phyloP scores from a whole-genome alignment of 1,140 invertebrate species.

The Stegodyphus mimosarum region DNA sequence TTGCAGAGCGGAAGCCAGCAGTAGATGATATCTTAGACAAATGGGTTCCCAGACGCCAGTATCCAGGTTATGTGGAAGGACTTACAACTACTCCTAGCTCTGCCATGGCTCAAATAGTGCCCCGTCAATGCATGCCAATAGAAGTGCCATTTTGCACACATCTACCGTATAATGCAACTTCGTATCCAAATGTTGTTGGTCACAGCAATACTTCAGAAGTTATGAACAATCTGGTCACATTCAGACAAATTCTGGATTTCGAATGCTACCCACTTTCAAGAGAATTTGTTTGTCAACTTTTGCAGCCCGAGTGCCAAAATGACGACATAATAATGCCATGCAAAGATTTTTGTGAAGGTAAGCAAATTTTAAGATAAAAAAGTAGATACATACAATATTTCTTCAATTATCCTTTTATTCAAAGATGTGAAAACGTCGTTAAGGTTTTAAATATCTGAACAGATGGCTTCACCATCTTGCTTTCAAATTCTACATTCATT shows the following conservation, averaged over 20 bases:
- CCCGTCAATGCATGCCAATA: constrained; percentile 77
- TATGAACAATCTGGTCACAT: constrained; percentile 81
- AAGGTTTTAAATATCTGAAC: too few species aligned
- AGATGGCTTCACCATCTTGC: too few species aligned
- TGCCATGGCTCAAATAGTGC: constrained; percentile 64
- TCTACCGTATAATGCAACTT: constrained; percentile 81
- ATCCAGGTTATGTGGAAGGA: constrained; percentile 65
- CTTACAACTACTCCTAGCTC: constrained; percentile 70
- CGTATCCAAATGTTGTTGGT: constrained; percentile 84
- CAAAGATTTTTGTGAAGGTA: constrained; percentile 79
- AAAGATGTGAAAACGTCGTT: too few species aligned
- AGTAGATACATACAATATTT: neutral
- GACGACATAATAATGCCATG: constrained; percentile 79
- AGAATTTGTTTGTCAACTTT: constrained; percentile 85
- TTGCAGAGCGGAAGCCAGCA: constrained; percentile 51
- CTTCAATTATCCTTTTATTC: neutral
- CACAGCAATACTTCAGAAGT: constrained; percentile 76
- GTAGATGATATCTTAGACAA: constrained; percentile 41
- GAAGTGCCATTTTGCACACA: constrained; percentile 76
- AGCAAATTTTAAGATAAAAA: neutral
- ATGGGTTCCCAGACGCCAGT: constrained; percentile 62
- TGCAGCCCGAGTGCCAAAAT: constrained; percentile 80
- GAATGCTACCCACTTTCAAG: constrained; percentile 86
- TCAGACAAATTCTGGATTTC: constrained; percentile 84
- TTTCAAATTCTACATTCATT: too few species aligned